These are phyloP conservation scores for Luffia ferchaultella DNA, from an alignment of 2,888 invertebrate genomes.

Conservation along the genomic window DNA sequence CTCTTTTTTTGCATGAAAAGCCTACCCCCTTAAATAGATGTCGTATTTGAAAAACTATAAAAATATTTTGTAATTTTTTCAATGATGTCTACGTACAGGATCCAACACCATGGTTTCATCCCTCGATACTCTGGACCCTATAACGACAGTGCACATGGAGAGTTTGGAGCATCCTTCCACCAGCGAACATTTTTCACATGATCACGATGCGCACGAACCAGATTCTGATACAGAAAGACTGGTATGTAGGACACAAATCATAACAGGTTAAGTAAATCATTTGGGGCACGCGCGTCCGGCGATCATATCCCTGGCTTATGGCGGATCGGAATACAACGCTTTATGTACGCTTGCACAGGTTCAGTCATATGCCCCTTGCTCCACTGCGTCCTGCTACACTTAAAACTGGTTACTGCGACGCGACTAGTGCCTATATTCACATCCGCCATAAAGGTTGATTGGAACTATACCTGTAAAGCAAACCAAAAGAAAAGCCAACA, in stretches of 20 bases:
- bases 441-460: too few species aligned
- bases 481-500: too few species aligned
- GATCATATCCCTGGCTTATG: too few species aligned
- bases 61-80: neutral
- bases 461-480: too few species aligned
- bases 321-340: too few species aligned
- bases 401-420: too few species aligned
- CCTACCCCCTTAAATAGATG: too few species aligned
- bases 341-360: too few species aligned
- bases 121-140: constrained; percentile 72
- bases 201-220: constrained; percentile 56
- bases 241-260: constrained; percentile 36
- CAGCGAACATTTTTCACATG: constrained; percentile 52
- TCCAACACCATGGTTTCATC: constrained; percentile 87
- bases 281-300: neutral
- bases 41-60: neutral
- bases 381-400: too few species aligned
- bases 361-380: too few species aligned
- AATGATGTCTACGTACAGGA: constrained; percentile 52
- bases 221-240: constrained; percentile 56
- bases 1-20: too few species aligned
- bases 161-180: constrained; percentile 53
- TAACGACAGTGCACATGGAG: constrained; percentile 57
- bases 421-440: too few species aligned
- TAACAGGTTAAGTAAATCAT: neutral